Evolutionary conservation across 2,113 vertebrate genomes (phyloP).

Genomic region (Colinus virginianus): DNA sequence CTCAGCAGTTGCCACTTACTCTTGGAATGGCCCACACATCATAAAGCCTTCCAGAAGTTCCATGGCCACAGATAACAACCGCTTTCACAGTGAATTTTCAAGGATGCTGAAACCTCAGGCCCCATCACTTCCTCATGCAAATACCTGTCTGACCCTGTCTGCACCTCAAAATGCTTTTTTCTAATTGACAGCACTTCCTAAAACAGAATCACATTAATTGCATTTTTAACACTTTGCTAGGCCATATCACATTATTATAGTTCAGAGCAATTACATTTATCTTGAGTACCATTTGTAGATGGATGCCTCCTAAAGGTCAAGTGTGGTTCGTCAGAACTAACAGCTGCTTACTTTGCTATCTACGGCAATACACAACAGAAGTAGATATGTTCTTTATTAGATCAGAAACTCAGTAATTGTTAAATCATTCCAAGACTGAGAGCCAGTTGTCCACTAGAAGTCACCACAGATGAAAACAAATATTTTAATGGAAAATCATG

Average conservation of each 20-base stretch:
- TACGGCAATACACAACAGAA: background rate
- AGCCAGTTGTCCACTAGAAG: background rate
- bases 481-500: background rate
- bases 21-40: background rate
- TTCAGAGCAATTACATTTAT: background rate
- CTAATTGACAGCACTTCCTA: background rate
- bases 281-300: background rate
- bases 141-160: background rate
- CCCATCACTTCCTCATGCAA: background rate
- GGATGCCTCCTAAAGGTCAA: constrained; percentile 44
- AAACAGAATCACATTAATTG: background rate
- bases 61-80: background rate
- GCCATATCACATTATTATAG: background rate
- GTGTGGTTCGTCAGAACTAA: background rate
- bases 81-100: background rate
- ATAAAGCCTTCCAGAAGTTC: background rate
- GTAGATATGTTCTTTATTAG: background rate
- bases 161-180: background rate
- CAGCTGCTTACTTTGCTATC: background rate
- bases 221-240: background rate
- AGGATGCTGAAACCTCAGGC: background rate
- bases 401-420: background rate
- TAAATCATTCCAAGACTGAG: background rate
- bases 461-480: background rate
- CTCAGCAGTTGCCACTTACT: background rate